These are phyloP conservation scores for Darevskia mixta DNA, from an alignment of 2,797 vertebrate genomes.

Conservation along the genomic window DNA sequence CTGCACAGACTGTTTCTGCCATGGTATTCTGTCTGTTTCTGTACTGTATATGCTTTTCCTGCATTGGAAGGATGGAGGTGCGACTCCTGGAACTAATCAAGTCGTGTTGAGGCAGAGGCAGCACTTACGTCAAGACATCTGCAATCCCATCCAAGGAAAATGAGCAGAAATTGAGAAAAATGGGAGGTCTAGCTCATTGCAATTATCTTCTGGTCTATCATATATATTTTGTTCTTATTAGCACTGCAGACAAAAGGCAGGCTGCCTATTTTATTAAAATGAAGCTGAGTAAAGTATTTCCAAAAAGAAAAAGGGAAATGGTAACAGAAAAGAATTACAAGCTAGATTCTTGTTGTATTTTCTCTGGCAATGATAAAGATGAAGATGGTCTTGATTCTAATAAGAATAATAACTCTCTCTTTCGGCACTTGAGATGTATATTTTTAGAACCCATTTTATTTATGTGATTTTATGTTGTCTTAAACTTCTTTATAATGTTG, in stretches of 20 bases:
- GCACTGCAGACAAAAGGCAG: constrained; percentile 56
- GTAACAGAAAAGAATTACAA: constrained; percentile 1
- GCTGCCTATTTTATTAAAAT: constrained; percentile 70
- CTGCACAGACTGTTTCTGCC: constrained; percentile 49
- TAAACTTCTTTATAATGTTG: too few species aligned
- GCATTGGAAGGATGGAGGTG: constrained; percentile 65
- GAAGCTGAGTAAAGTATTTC: constrained; percentile 53
- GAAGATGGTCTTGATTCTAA: too few species aligned
- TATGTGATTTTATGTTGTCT: too few species aligned
- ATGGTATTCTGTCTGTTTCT: neutral
- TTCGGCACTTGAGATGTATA: too few species aligned
- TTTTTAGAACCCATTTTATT: too few species aligned
- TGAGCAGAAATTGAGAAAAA: constrained; percentile 72
- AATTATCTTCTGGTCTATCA: constrained; percentile 73
- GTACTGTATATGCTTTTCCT: constrained; percentile 6
- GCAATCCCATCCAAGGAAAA: constrained; percentile 75
- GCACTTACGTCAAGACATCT: constrained; percentile 68
- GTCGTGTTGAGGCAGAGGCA: constrained; percentile 55
- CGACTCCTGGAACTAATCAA: constrained; percentile 76
- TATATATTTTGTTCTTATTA: constrained; percentile 74
- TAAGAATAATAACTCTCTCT: too few species aligned
- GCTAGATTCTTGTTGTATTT: constrained; percentile 43
- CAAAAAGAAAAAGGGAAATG: constrained; percentile 44
- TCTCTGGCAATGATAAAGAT: neutral
- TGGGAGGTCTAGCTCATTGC: constrained; percentile 65